phyloP scores from a whole-genome alignment of 2,888 invertebrate species.

The Polydrusus pterygomalis region DNA sequence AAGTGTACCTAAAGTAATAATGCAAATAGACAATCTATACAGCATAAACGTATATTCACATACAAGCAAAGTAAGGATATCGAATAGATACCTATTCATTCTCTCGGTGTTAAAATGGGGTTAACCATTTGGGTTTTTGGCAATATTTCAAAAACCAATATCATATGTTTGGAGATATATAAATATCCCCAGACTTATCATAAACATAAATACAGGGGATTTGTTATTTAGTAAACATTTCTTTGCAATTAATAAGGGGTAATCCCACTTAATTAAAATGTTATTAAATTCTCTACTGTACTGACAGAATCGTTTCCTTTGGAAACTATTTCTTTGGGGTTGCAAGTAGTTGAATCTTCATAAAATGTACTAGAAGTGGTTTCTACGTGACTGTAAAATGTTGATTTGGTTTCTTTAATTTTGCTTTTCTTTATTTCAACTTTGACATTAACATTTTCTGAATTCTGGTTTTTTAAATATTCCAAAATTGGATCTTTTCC shows the following conservation, averaged over 20 bases:
- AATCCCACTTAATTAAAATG: slow-evolving; percentile 36
- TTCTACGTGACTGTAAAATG: slow-evolving; percentile 68
- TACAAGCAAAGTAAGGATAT: no score
- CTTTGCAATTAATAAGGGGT: no score
- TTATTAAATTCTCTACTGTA: slow-evolving; percentile 63
- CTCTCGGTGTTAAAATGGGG: no score
- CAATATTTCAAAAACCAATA: background rate
- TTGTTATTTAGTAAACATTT: no score
- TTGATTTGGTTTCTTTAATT: slow-evolving; percentile 64
- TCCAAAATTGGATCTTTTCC: slow-evolving; percentile 76
- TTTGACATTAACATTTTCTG: slow-evolving; percentile 53
- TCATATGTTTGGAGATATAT: no score
- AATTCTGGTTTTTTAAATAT: slow-evolving; percentile 64
- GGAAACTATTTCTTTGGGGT: slow-evolving; percentile 56
- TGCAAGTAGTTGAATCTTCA: slow-evolving; percentile 56
- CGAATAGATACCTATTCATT: no score
- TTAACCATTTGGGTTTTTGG: background rate
- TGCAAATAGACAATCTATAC: no score
- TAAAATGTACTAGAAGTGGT: slow-evolving; percentile 61
- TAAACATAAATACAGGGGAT: no score
- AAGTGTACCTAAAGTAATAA: no score
- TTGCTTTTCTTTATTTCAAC: slow-evolving; percentile 62
- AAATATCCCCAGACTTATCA: no score
- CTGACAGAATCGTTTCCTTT: slow-evolving; percentile 53
- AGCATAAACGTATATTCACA: no score